Conservation (phyloP, 2,113 vertebrate species). For the Microcebus lehilahytsara region DNA sequence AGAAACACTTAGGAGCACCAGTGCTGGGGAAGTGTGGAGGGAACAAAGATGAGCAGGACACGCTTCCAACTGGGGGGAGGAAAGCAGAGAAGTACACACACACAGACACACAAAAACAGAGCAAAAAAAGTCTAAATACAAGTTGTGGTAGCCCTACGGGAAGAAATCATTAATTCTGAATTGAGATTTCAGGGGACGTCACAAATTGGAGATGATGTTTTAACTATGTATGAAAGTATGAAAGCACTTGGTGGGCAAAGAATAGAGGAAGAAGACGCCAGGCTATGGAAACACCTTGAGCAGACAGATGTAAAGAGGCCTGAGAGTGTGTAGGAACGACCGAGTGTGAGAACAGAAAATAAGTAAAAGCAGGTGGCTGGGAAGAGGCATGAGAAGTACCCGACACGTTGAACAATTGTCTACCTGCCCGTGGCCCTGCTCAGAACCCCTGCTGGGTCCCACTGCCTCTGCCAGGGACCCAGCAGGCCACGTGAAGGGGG, state of each 20-base stretch:
- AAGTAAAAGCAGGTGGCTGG: not conserved
- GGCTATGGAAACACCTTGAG: not conserved
- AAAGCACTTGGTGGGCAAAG: not conserved
- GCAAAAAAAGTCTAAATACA: not conserved
- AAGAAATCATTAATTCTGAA: not conserved
- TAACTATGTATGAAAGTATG: not conserved
- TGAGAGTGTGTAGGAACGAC: not conserved
- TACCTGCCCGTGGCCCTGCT: not conserved
- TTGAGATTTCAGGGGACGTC: not conserved
- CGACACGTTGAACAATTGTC: not conserved
- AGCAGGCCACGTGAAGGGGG: not conserved
- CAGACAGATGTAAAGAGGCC: not conserved
- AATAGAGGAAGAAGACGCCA: not conserved
- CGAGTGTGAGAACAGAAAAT: not conserved
- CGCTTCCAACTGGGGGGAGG: not conserved
- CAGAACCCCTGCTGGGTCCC: not conserved
- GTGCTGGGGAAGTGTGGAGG: not conserved
- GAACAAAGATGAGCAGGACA: not conserved
- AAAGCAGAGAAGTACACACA: not conserved
- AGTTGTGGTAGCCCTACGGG: not conserved
- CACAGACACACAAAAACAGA: not conserved
- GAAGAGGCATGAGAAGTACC: not conserved
- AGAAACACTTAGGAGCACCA: not conserved
- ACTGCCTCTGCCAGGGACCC: not conserved
- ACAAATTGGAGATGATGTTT: not conserved